Conservation (phyloP, 2,113 vertebrate species). For the Lampris megalopsis region DNA sequence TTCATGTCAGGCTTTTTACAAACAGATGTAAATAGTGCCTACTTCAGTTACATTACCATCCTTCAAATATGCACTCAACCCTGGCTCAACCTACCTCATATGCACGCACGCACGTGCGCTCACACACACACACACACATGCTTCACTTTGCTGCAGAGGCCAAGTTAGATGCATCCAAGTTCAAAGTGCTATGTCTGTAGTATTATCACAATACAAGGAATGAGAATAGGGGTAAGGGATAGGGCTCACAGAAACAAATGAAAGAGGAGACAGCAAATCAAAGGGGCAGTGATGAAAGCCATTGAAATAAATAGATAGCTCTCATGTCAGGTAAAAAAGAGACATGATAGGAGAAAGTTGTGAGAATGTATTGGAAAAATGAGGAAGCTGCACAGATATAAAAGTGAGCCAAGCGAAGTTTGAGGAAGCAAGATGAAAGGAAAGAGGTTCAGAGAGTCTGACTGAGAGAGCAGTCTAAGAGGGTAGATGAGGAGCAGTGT, state of each 20-base stretch:
- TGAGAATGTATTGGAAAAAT: conserved; percentile 1
- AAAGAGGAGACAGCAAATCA: conserved; percentile 1
- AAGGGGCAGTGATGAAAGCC: background rate
- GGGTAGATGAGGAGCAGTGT: conserved; percentile 8
- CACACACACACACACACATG: too few relatives aligned
- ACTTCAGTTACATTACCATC: too few relatives aligned
- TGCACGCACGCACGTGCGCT: too few relatives aligned
- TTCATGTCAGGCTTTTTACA: too few relatives aligned
- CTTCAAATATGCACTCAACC: too few relatives aligned
- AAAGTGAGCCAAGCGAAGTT: conserved; percentile 15
- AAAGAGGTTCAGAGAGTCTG: background rate
- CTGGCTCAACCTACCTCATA: too few relatives aligned
- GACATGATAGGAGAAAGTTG: background rate
- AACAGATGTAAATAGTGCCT: too few relatives aligned
- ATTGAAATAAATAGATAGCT: background rate
- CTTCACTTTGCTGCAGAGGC: too few relatives aligned
- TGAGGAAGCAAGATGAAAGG: conserved; percentile 26
- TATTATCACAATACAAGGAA: background rate
- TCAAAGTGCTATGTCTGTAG: background rate
- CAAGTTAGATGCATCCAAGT: background rate
- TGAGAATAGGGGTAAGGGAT: background rate
- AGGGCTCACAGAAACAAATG: background rate
- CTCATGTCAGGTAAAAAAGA: background rate
- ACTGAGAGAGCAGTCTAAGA: conserved; percentile 1
- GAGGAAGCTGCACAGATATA: conserved; percentile 4